A percentile compares a stretch with the other conserved stretches of the same genome.
Conservation (phyloP, 2,797 vertebrate species). For the Clarias pachynema region DNA sequence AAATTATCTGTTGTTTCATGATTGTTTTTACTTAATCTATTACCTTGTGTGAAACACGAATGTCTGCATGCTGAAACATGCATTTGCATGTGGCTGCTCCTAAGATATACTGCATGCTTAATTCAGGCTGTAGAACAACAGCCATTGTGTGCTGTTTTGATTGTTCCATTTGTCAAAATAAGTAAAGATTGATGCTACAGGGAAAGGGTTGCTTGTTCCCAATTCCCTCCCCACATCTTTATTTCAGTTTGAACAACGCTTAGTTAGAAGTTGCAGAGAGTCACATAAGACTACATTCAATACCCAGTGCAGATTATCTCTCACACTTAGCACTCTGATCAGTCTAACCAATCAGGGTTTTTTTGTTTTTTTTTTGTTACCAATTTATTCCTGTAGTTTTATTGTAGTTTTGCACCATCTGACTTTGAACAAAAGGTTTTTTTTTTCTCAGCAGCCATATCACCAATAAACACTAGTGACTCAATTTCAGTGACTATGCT, state of each 20-base stretch:
- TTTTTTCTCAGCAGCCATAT: too few relatives aligned
- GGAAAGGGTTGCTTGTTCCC: not conserved
- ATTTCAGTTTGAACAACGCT: not conserved
- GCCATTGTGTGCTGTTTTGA: not conserved
- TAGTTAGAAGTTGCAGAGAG: not conserved
- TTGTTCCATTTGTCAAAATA: not conserved
- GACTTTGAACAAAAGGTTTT: too few relatives aligned
- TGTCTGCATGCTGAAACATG: not conserved
- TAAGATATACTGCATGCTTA: not conserved
- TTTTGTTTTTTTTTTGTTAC: too few relatives aligned
- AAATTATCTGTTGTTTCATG: not conserved
- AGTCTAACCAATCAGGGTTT: not conserved
- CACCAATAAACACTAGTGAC: too few relatives aligned
- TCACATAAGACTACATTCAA: not conserved
- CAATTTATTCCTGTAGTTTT: not conserved
- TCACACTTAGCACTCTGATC: not conserved
- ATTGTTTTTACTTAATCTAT: too few relatives aligned
- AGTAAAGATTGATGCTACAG: not conserved
- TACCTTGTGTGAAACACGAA: too few relatives aligned
- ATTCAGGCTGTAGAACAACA: not conserved
- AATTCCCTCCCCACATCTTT: not conserved
- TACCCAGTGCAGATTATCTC: not conserved
- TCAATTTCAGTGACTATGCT: too few relatives aligned
- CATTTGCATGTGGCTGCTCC: not conserved
- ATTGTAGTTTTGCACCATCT: too few relatives aligned